Conservation (phyloP, 2,113 vertebrate species). For the Bothrops jararaca region DNA sequence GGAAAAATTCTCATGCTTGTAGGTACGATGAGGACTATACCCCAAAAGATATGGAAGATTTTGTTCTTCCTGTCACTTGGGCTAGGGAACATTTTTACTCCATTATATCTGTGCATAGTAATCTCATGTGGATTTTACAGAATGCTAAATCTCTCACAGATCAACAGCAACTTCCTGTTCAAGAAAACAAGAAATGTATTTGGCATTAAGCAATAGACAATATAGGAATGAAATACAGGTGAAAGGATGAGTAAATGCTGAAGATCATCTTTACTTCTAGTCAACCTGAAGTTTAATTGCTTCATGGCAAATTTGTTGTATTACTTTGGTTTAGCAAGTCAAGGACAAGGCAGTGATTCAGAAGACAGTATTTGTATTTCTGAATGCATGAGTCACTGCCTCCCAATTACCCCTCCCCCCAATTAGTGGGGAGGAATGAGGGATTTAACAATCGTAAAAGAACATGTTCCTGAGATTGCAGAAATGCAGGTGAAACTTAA, state of each 20-base stretch:
- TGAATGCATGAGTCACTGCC: slow-evolving; percentile 1
- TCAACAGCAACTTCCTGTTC: neutral
- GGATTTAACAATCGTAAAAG: slow-evolving; percentile 26
- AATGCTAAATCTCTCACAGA: slow-evolving; percentile 52
- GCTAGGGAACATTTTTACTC: neutral
- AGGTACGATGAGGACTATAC: neutral
- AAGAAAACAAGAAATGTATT: neutral
- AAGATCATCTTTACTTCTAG: slow-evolving; percentile 19
- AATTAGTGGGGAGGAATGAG: too few species aligned
- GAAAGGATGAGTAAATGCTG: slow-evolving; percentile 20
- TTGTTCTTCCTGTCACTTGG: neutral
- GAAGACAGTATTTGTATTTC: slow-evolving; percentile 8
- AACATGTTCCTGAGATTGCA: neutral
- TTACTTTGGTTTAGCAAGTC: slow-evolving; percentile 12
- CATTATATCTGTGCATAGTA: slow-evolving; percentile 47
- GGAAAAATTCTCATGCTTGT: too few species aligned
- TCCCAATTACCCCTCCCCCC: neutral
- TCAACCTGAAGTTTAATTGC: neutral
- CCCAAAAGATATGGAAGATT: neutral
- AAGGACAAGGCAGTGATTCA: slow-evolving; percentile 15
- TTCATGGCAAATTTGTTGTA: slow-evolving; percentile 26
- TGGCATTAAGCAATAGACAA: neutral
- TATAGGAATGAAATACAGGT: neutral
- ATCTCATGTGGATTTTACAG: slow-evolving; percentile 52
- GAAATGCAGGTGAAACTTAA: neutral